Evolutionary conservation across 1,140 invertebrate genomes (phyloP).

Genomic region (Cotesia glomerata): DNA sequence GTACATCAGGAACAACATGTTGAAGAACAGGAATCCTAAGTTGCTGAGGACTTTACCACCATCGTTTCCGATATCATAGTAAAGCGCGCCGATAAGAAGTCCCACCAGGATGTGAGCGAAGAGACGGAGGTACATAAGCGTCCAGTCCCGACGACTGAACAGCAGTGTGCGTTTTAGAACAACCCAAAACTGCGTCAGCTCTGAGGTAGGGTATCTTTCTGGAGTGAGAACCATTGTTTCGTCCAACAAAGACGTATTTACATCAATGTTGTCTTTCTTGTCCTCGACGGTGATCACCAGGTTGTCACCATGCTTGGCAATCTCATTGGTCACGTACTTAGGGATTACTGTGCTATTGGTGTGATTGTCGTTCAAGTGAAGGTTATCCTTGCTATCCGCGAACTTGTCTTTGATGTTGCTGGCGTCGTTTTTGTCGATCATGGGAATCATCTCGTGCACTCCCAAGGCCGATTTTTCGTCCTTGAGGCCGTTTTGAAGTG

Average conservation of each 20-base stretch:
- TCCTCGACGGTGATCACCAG: conserved; percentile 68
- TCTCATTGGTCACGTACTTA: conserved; percentile 71
- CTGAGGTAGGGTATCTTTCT: conserved; percentile 77
- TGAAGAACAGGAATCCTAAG: conserved; percentile 96
- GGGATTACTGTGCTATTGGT: conserved; percentile 60
- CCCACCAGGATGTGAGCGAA: conserved; percentile 92
- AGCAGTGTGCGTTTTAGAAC: conserved; percentile 79
- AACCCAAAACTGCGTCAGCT: conserved; percentile 81
- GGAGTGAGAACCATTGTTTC: conserved; percentile 66
- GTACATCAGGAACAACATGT: conserved; percentile 98
- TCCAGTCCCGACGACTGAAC: conserved; percentile 87
- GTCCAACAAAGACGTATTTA: conserved; percentile 69
- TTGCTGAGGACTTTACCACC: conserved; percentile 95
- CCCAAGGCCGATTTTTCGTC: conserved; percentile 41
- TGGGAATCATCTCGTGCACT: conserved; percentile 44
- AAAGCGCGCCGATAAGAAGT: conserved; percentile 89
- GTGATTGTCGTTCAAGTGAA: conserved; percentile 42
- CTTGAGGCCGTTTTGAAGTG: conserved; percentile 48
- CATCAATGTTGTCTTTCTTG: conserved; percentile 70
- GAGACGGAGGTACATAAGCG: conserved; percentile 90
- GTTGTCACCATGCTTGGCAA: conserved; percentile 67
- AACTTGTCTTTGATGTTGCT: conserved; percentile 64
- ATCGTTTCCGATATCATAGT: conserved; percentile 93
- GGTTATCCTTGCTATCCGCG: conserved; percentile 56
- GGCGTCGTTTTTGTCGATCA: conserved; percentile 63